A percentile compares a stretch with the other conserved stretches of the same genome.
phyloP scores from a whole-genome alignment of 2,888 invertebrate genomes.

The Cyaniris semiargus region DNA sequence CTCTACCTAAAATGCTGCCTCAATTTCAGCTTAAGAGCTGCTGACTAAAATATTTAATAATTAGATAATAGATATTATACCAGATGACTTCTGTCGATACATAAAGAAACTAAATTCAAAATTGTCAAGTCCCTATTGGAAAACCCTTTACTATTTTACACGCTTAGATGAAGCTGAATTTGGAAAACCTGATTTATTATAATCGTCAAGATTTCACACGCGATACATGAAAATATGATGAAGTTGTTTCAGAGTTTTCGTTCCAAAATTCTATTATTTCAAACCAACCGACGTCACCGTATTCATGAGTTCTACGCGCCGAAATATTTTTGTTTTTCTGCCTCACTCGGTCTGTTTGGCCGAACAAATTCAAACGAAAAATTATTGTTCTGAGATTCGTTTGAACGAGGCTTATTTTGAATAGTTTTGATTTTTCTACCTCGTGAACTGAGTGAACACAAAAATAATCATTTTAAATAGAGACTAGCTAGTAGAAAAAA shows the following conservation, averaged over 20 bases:
- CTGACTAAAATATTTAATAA: no score
- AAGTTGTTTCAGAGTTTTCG: slow-evolving; percentile 5
- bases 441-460: background rate
- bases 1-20: slow-evolving; percentile 17
- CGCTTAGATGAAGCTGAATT: no score
- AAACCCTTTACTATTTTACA: no score
- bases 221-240: slow-evolving; percentile 13
- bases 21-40: background rate
- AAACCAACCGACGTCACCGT: background rate
- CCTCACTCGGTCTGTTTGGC: background rate
- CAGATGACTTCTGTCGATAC: no score
- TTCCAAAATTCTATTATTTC: slow-evolving; percentile 13
- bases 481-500: background rate
- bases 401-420: background rate
- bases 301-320: slow-evolving; percentile 3
- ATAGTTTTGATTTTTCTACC: background rate
- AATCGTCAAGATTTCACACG: slow-evolving; percentile 14
- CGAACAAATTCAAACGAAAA: slow-evolving; percentile 19
- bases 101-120: no score
- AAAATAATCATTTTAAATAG: no score
- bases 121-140: no score
- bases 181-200: no score
- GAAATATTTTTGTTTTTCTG: slow-evolving; percentile 1
- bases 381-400: background rate
- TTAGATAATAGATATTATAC: no score